Evolutionary conservation across 2,888 invertebrate species (phyloP), one percentile per base, ranked within the genome.

Genomic region (Gastrophysa polygoni): DNA sequence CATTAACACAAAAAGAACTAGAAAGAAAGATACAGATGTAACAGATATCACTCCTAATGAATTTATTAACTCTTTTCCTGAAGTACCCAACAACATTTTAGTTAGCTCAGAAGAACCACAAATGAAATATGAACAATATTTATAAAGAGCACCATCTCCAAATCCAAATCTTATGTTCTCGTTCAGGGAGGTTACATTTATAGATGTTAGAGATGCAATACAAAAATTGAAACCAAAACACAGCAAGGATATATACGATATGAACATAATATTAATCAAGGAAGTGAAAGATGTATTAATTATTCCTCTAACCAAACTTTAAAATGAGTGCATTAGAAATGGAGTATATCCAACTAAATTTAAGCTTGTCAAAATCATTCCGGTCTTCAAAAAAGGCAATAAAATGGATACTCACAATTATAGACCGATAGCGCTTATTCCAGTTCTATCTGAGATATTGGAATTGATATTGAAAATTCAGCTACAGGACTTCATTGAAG

Each of bases 201-300:
- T 50, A 50, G 50, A 50, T 1, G 50, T 29, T 29, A 50, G 50
- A 28, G 29, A 50, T 50, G 50, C 50, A 7, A 29, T 50, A 28
- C n/a, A 29, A 8, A 16, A 50, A 28, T 50, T 50, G 50, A 50
- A 50, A 50, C 14, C 50, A 50, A 28, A 50, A 28, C 50, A 50
- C 16, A 50, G 48, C 29, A 16, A 29, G 16, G 50, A 50, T 29
- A 50, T 50, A 6, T 50, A 38, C 38, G 38, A 50, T 18, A 46
- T 46, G 10, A 46, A 46, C 17, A 46, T 46, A 46, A 46, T 17
- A 17, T 17, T 18, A 17, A 50, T 50, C 14, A n/a, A 50, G 16
- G 49, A 50, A 2, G 28, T 50, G 6, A 28, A 50, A 50, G 10
- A 29, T 29, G 49, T 48, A 48, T 20, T 48, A 21, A 21, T 48